A percentile compares a stretch with the other conserved stretches of the same genome.
Conservation (phyloP, 2,113 vertebrate genomes). For the mouse (Mus musculus) region GRCm39 chr9:15838001-15838500, state of each 20-base stretch:
- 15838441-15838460: not conserved
- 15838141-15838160: constrained; percentile 31
- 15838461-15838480: not conserved
- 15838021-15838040: constrained; percentile 25
- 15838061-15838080: constrained; percentile 19
- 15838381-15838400: not conserved
- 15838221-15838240: not conserved
- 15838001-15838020: constrained; percentile 28
- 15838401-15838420: not conserved
- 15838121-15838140: constrained; percentile 16
- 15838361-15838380: not conserved
- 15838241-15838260: constrained; percentile 22
- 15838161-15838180: not conserved
- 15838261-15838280: constrained; percentile 8
- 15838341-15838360: not conserved
- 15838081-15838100: not conserved
- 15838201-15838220: not conserved
- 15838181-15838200: not conserved
- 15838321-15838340: constrained; percentile 14
- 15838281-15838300: constrained; percentile 10
- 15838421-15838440: not conserved
- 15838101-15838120: not conserved
- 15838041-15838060: not conserved
- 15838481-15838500: not conserved
- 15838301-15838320: not conserved